A percentile compares a stretch with the other conserved stretches of the same genome.
Conservation (phyloP, 2,113 vertebrate species). For the Pedetes capensis region DNA sequence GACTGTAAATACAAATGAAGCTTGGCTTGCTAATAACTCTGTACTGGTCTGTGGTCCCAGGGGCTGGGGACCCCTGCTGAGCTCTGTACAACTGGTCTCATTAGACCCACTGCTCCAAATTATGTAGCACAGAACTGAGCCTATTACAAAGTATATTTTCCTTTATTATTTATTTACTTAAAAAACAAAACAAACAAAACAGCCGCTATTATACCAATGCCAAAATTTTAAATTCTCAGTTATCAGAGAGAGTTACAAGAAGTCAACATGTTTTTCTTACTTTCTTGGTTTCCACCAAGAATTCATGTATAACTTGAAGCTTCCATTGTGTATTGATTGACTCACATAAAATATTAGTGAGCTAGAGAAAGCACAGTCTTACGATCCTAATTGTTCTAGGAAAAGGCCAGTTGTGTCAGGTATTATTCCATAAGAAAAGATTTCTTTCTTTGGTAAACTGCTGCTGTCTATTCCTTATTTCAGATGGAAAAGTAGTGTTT, state of each 20-base stretch:
- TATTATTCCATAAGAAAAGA: constrained; percentile 60
- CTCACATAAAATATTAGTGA: constrained; percentile 45
- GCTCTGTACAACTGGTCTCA: neutral
- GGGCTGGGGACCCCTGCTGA: too few relatives aligned
- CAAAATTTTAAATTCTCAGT: constrained; percentile 40
- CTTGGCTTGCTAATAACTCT: too few relatives aligned
- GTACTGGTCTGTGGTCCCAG: too few relatives aligned
- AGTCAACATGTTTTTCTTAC: neutral
- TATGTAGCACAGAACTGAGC: neutral
- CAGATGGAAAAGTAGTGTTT: constrained; percentile 76
- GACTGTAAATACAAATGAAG: too few relatives aligned
- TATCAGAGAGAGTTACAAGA: too few relatives aligned
- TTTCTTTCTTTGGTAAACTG: constrained; percentile 64
- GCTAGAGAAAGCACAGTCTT: neutral
- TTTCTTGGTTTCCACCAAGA: constrained; percentile 53
- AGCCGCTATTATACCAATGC: neutral
- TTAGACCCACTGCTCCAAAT: neutral
- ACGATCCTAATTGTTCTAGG: neutral
- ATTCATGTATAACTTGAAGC: constrained; percentile 45
- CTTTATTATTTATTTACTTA: constrained; percentile 41
- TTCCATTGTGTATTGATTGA: neutral
- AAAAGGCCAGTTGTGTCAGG: constrained; percentile 59
- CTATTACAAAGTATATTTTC: neutral
- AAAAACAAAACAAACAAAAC: neutral
- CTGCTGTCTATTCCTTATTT: constrained; percentile 59